Percentiles rank a stretch among this genome's conserved stretches.
phyloP scores from a whole-genome alignment of 2,888 invertebrate genomes.

The Luperina nickerlii region DNA sequence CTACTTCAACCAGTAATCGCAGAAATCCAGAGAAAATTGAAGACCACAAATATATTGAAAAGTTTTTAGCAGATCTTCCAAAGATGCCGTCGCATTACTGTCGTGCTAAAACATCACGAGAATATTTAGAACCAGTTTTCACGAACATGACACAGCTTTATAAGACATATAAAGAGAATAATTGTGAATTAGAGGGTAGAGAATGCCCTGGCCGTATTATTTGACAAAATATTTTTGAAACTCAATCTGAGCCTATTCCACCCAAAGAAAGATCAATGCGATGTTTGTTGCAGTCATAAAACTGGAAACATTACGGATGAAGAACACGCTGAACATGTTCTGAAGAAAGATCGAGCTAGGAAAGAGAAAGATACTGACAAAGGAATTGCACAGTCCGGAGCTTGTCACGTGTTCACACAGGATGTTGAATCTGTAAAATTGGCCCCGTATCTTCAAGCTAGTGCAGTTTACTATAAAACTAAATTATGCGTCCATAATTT shows the following conservation, averaged over 20 bases:
- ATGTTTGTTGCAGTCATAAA: no score
- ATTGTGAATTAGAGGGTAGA: slow-evolving; percentile 54
- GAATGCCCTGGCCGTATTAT: slow-evolving; percentile 59
- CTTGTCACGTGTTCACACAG: slow-evolving; percentile 16
- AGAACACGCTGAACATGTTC: slow-evolving; percentile 33
- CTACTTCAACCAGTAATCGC: slow-evolving; percentile 33
- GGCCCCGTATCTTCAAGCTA: slow-evolving; percentile 62
- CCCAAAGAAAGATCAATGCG: background rate
- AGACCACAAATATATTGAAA: slow-evolving; percentile 55
- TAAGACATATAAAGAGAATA: slow-evolving; percentile 48
- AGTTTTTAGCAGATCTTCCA: slow-evolving; percentile 58
- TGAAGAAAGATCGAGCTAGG: slow-evolving; percentile 14
- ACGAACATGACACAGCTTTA: slow-evolving; percentile 55
- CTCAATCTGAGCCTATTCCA: slow-evolving; percentile 63
- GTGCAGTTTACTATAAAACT: slow-evolving; percentile 67
- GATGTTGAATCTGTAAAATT: slow-evolving; percentile 18
- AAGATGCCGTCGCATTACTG: slow-evolving; percentile 64
- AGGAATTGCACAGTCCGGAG: slow-evolving; percentile 47
- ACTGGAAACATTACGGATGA: slow-evolving; percentile 55
- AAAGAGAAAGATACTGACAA: slow-evolving; percentile 9
- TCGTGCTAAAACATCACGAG: slow-evolving; percentile 49
- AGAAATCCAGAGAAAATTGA: slow-evolving; percentile 58
- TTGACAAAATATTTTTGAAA: slow-evolving; percentile 63
- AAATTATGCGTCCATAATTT: slow-evolving; percentile 68
- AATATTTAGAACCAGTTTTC: slow-evolving; percentile 63